Conservation (phyloP, 2,797 vertebrate species). For the Hemibagrus guttatus region DNA sequence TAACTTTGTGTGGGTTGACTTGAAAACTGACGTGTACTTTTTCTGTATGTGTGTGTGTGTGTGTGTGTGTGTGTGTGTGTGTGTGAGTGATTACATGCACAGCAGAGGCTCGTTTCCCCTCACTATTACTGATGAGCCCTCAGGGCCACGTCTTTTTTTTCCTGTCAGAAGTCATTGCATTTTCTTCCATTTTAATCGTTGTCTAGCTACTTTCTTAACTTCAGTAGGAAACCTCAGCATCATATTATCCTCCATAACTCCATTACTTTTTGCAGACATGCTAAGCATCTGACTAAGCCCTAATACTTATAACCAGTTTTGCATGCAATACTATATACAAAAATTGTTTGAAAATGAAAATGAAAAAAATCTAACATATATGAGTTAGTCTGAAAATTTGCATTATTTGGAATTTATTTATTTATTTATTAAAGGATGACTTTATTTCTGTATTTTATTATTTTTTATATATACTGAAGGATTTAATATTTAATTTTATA, state of each 20-base stretch:
- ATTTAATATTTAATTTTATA: not conserved
- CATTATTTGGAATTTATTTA: not conserved
- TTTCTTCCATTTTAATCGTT: not conserved
- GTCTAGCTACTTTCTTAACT: not conserved
- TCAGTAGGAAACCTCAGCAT: not conserved
- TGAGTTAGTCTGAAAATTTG: not conserved
- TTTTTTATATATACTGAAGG: not conserved
- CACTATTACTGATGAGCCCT: constrained; percentile 15
- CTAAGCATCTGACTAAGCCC: too few species aligned
- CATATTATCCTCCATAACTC: not conserved
- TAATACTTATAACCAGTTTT: not conserved
- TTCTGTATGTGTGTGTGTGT: not conserved
- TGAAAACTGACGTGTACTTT: not conserved
- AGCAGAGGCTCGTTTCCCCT: not conserved
- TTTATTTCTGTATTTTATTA: not conserved
- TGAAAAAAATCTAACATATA: not conserved
- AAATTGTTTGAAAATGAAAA: not conserved
- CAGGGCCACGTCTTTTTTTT: not conserved
- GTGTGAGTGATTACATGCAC: not conserved
- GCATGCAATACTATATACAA: too few species aligned
- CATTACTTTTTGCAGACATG: not conserved
- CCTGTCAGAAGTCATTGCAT: constrained; percentile 8
- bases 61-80: not conserved
- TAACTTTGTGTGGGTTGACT: not conserved
- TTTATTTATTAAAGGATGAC: not conserved